Conservation (phyloP, 2,113 vertebrate genomes). For the Pluvialis apricaria region DNA sequence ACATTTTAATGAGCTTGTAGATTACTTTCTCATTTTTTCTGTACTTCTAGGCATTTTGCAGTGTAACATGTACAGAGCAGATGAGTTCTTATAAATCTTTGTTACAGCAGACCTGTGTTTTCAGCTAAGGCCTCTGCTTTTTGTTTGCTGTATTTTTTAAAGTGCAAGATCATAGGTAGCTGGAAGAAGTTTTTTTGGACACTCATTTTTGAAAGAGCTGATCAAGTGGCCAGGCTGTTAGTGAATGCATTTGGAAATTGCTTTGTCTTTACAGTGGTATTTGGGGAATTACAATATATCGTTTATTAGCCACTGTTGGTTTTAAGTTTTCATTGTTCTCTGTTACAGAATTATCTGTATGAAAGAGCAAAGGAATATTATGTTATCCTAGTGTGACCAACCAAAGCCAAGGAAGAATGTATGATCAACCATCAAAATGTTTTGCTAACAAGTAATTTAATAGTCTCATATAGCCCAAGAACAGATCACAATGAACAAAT, state of each 20-base stretch:
- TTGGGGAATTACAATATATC: background rate
- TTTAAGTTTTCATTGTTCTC: background rate
- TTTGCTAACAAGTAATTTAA: background rate
- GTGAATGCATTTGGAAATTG: background rate
- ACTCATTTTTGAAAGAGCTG: background rate
- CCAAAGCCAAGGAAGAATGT: background rate
- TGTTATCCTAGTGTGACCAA: background rate
- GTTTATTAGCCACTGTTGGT: background rate
- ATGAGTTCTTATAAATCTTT: background rate
- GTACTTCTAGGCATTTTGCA: background rate
- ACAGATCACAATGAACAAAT: background rate
- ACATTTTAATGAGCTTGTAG: background rate
- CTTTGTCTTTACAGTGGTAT: background rate
- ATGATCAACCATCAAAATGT: background rate
- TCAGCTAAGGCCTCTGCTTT: background rate
- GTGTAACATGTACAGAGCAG: accelerated
- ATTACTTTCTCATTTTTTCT: background rate
- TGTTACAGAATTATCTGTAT: background rate
- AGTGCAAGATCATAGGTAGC: background rate
- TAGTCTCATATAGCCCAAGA: background rate
- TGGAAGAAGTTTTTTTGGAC: background rate
- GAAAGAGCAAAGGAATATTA: background rate
- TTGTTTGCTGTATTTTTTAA: background rate
- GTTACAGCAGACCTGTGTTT: background rate
- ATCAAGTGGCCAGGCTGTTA: background rate